Conservation (phyloP, 2,797 vertebrate species). For the Discoglossus pictus region DNA sequence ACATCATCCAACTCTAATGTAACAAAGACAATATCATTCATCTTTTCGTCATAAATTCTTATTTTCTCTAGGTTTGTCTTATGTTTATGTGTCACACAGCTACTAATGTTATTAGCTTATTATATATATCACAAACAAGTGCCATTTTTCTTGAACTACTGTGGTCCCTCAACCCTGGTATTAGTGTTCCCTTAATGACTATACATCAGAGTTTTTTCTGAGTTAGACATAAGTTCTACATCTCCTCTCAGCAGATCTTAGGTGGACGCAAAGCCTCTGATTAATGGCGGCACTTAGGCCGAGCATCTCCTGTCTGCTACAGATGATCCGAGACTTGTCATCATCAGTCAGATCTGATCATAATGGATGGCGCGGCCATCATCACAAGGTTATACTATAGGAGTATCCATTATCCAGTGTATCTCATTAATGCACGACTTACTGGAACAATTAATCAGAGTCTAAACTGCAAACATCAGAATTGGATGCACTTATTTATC, state of each 20-base stretch:
- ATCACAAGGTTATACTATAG: slow-evolving; percentile 35
- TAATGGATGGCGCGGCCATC: slow-evolving; percentile 32
- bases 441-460: slow-evolving; percentile 30
- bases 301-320: slow-evolving; percentile 31
- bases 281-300: slow-evolving; percentile 35
- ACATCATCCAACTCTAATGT: too few species aligned
- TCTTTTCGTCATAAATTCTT: too few species aligned
- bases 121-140: too few species aligned
- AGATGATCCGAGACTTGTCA: slow-evolving; percentile 42
- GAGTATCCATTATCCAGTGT: slow-evolving; percentile 22
- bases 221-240: too few species aligned
- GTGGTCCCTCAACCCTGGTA: too few species aligned
- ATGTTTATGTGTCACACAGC: too few species aligned
- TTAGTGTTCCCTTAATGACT: too few species aligned
- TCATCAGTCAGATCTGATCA: slow-evolving; percentile 43
- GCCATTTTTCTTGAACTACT: too few species aligned
- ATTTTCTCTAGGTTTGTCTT: too few species aligned
- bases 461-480: slow-evolving; percentile 2
- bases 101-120: too few species aligned
- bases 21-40: too few species aligned
- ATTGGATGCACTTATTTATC: neutral
- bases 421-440: slow-evolving; percentile 39
- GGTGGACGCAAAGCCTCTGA: slow-evolving; percentile 18
- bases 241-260: slow-evolving; percentile 3
- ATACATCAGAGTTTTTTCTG: too few species aligned